A percentile compares a stretch with the other conserved stretches of the same genome.
Evolutionary conservation across 2,797 vertebrate species (phyloP).

Genomic region (Gymnoscopelus microlampas): DNA sequence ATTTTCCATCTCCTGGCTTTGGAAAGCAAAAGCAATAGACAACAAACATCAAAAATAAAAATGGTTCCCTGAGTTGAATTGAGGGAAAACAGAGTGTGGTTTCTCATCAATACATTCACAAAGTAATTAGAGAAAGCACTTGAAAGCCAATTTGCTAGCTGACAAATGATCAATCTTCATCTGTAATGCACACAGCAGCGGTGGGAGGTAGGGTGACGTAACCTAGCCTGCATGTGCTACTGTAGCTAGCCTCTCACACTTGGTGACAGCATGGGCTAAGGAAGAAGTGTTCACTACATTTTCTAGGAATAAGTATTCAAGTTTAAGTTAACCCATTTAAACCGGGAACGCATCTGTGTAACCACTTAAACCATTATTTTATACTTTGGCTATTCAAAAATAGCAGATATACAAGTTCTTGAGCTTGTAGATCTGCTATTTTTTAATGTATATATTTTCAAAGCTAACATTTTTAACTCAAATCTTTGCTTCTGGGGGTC

Average conservation of each 20-base stretch:
- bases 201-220: slow-evolving; percentile 65
- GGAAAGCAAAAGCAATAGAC: slow-evolving; percentile 39
- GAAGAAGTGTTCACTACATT: slow-evolving; percentile 9
- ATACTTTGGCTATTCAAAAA: no score
- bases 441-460: no score
- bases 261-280: slow-evolving; percentile 33
- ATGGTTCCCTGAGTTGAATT: slow-evolving; percentile 59
- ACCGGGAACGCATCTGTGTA: no score
- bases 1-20: slow-evolving; percentile 29
- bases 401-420: no score
- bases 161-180: slow-evolving; percentile 83
- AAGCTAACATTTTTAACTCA: no score
- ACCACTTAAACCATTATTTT: no score
- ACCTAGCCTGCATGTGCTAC: slow-evolving; percentile 29
- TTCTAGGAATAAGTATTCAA: no score
- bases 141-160: slow-evolving; percentile 80
- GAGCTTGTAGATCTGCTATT: no score
- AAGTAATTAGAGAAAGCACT: slow-evolving; percentile 80
- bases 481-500: no score
- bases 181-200: slow-evolving; percentile 66
- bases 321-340: no score
- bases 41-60: slow-evolving; percentile 57
- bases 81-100: slow-evolving; percentile 70
- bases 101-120: slow-evolving; percentile 79
- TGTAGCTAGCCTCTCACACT: slow-evolving; percentile 44